phyloP scores from a whole-genome alignment of 2,113 vertebrate genomes.

The Benitochromis conjunctus region DNA sequence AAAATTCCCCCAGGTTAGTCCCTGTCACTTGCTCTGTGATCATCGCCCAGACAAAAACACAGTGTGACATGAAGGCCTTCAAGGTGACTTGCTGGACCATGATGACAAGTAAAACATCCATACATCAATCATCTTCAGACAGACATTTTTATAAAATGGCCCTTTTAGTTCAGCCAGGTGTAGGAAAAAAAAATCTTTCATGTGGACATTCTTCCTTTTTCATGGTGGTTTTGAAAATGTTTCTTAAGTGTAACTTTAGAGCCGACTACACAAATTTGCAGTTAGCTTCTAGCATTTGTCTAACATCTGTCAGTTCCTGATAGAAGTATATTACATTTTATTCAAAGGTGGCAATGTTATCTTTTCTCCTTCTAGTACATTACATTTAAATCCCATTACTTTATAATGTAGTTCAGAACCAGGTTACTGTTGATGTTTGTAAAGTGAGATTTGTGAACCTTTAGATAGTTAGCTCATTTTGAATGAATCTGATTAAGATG shows the following conservation, averaged over 20 bases:
- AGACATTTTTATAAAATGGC: neutral
- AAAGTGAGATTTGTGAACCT: neutral
- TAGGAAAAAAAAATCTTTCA: neutral
- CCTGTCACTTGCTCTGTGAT: neutral
- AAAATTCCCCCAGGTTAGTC: neutral
- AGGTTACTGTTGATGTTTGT: neutral
- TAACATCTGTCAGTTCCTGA: neutral
- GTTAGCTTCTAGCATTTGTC: neutral
- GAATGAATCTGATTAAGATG: neutral
- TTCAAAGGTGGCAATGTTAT: neutral
- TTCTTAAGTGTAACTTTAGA: neutral
- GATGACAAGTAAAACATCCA: slow-evolving; percentile 27
- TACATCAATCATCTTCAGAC: slow-evolving; percentile 19
- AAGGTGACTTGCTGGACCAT: neutral
- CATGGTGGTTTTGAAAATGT: neutral
- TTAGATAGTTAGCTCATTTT: neutral
- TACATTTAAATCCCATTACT: neutral
- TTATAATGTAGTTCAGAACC: neutral
- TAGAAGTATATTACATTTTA: neutral
- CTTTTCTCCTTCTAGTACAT: neutral
- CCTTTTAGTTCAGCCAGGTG: neutral
- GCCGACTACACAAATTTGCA: neutral
- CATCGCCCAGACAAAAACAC: neutral
- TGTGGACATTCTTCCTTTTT: neutral
- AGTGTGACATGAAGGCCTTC: slow-evolving; percentile 1